Evolutionary conservation across 2,888 invertebrate species (phyloP), one percentile per base, ranked within the genome.

Genomic region (Apoderus coryli): DNA sequence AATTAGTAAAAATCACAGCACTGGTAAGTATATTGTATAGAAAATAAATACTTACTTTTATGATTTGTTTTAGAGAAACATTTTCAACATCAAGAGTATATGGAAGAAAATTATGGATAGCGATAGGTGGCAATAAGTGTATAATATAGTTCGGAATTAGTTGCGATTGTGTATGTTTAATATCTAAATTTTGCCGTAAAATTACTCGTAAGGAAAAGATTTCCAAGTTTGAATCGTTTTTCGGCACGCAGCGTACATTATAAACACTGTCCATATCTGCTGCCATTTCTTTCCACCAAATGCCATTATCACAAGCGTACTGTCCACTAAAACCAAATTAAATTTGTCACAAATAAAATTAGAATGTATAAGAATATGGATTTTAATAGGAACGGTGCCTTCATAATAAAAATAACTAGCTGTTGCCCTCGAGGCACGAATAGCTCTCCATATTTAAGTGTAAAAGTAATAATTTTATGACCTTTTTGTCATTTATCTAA

Each of bases 261-360:
- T 72, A 68, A 1, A 74, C 65, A 1, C 64, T 64, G 25, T 74
- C 76, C 35, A 75, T 58, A 42, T 75, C 72, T 3, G 66, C 67
- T 1, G 71, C 72, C 35, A 84, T 54, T 41, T 84, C 81, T 59
- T 71, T 73, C 84, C 84, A 85, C 75, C 79, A 82, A 24, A 84
- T 69, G 2, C 77, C 76, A 34, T 2, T 12, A 14, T 19, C 19
- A 19, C 7, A 27, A 5, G 26, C 11, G n/a, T 19, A n/a, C 6
- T 19, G 19, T 19, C n/a, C 19, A n/a, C 19, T 19, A 19, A 6
- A 19, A 19, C 19, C 6, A n/a, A 19, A 6, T n/a, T n/a, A n/a
- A n/a, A n/a, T n/a, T n/a, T n/a, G n/a, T n/a, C n/a, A n/a, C n/a
- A n/a, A n/a, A n/a, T n/a, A n/a, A n/a, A n/a, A n/a, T n/a, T n/a